Conservation (phyloP, 2,888 invertebrate species). For the Operophtera brumata region DNA sequence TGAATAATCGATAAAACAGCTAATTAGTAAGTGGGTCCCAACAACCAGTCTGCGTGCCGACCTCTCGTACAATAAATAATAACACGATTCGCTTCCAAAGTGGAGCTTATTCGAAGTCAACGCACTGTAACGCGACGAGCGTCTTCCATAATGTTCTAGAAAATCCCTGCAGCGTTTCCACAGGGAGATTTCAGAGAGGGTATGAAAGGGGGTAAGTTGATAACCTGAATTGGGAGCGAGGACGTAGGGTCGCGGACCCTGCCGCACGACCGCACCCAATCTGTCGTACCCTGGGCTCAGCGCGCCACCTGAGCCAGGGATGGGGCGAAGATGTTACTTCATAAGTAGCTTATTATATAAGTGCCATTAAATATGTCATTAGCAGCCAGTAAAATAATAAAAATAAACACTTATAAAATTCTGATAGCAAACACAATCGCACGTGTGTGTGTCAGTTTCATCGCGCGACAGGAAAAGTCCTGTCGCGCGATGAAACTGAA, state of each 20-base stretch:
- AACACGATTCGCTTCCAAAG: slow-evolving; percentile 27
- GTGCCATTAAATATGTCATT: no score
- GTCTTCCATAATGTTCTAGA: slow-evolving; percentile 71
- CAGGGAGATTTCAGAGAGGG: slow-evolving; percentile 43
- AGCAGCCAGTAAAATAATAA: no score
- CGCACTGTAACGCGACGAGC: slow-evolving; percentile 64
- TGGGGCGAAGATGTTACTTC: slow-evolving; percentile 18
- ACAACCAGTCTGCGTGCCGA: slow-evolving; percentile 7
- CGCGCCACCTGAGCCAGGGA: slow-evolving; percentile 25
- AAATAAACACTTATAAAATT: no score
- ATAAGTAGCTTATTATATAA: background rate
- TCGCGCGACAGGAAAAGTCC: no score
- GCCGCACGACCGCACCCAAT: slow-evolving; percentile 68
- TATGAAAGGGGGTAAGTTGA: slow-evolving; percentile 63
- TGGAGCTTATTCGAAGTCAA: slow-evolving; percentile 58
- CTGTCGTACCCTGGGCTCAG: slow-evolving; percentile 42
- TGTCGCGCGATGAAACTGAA: no score
- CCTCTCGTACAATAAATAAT: slow-evolving; percentile 25
- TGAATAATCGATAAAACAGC: slow-evolving; percentile 3
- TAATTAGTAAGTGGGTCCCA: slow-evolving; percentile 9
- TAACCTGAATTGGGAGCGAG: slow-evolving; percentile 78
- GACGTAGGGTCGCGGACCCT: slow-evolving; percentile 74
- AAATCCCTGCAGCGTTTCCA: slow-evolving; percentile 71
- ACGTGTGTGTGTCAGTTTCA: no score
- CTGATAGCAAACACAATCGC: no score